phyloP scores from a whole-genome alignment of 2,113 vertebrate species.

The Sula dactylatra region DNA sequence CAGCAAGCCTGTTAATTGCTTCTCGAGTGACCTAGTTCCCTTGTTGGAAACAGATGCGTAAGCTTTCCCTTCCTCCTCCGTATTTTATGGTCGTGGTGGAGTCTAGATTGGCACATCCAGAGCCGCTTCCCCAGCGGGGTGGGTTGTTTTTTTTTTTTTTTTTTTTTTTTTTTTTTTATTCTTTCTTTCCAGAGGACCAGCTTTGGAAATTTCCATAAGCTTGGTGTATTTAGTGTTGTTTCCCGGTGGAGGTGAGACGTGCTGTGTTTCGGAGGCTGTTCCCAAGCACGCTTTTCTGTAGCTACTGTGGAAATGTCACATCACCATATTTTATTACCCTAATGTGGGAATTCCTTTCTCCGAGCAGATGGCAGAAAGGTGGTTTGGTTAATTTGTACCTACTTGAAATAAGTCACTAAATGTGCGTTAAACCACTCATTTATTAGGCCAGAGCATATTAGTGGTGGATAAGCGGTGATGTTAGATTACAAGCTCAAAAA shows the following conservation, averaged over 20 bases:
- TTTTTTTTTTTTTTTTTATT: no score
- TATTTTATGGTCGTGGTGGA: background rate
- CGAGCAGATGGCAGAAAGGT: background rate
- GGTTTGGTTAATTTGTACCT: background rate
- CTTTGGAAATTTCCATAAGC: background rate
- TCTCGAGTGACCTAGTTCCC: background rate
- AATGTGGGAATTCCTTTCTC: background rate
- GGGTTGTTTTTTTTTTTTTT: no score
- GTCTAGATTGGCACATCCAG: background rate
- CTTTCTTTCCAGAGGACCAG: background rate
- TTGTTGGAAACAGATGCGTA: background rate
- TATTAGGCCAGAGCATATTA: background rate
- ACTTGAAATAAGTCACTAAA: background rate
- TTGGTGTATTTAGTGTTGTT: background rate
- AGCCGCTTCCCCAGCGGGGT: rapidly evolving
- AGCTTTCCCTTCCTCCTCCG: background rate
- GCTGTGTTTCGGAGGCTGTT: background rate
- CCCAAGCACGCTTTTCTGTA: background rate
- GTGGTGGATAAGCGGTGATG: background rate
- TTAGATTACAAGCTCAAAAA: background rate
- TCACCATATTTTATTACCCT: background rate
- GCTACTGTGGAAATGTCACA: background rate
- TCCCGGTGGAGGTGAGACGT: background rate
- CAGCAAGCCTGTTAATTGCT: background rate
- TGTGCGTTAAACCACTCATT: background rate